phyloP scores from a whole-genome alignment of 2,888 invertebrate genomes.

The Trichopria drosophilae region DNA sequence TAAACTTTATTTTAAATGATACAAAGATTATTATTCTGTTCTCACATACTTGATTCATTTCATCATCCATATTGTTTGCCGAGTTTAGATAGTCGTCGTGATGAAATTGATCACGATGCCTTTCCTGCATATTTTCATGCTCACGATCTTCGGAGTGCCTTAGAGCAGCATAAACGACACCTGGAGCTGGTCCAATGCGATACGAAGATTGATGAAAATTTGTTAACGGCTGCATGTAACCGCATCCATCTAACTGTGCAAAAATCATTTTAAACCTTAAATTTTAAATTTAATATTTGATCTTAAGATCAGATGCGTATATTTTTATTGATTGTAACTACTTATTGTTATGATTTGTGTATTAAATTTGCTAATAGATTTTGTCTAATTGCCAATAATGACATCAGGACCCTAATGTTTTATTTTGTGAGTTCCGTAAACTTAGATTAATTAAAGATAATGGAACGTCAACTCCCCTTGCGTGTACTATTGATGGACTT shows the following conservation, averaged over 20 bases:
- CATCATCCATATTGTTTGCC: slow-evolving; percentile 11
- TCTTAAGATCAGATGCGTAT: too few relatives aligned
- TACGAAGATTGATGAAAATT: slow-evolving; percentile 46
- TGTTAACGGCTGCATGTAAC: slow-evolving; percentile 53
- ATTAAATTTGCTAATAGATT: too few relatives aligned
- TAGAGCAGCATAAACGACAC: slow-evolving; percentile 45
- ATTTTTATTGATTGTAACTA: too few relatives aligned
- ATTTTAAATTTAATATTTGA: too few relatives aligned
- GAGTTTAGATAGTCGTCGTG: slow-evolving; percentile 26
- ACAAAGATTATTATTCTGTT: slow-evolving; percentile 24
- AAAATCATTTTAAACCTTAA: slow-evolving; percentile 41
- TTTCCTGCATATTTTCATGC: slow-evolving; percentile 35
- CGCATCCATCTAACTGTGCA: slow-evolving; percentile 51
- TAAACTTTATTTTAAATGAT: too few relatives aligned
- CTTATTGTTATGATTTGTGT: too few relatives aligned
- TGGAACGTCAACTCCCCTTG: too few relatives aligned
- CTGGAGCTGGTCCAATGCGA: slow-evolving; percentile 43
- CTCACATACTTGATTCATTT: slow-evolving; percentile 16
- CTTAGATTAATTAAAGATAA: too few relatives aligned
- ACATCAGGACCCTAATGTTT: too few relatives aligned
- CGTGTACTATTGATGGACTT: too few relatives aligned
- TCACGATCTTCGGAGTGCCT: slow-evolving; percentile 42
- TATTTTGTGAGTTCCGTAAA: too few relatives aligned
- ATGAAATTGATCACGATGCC: slow-evolving; percentile 1
- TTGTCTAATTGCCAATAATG: too few relatives aligned